These are phyloP conservation scores for Hycleus cichorii DNA, from an alignment of 1,140 invertebrate genomes.

Conservation along the genomic window DNA sequence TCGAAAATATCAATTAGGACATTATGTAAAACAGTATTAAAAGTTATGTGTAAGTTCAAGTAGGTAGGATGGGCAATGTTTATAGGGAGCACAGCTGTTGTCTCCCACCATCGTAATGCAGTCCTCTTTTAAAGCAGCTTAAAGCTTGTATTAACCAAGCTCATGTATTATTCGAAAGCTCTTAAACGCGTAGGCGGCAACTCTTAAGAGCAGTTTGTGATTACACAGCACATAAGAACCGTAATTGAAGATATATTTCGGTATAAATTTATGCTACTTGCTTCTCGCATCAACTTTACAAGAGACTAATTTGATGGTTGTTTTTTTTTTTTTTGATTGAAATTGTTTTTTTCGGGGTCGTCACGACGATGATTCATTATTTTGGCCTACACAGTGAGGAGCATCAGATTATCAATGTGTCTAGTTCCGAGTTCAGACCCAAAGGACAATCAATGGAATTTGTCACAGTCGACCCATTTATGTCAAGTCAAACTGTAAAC, in stretches of 20 bases:
- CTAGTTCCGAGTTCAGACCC: too few species aligned
- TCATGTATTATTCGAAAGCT: slow-evolving; percentile 34
- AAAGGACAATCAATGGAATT: slow-evolving; percentile 4
- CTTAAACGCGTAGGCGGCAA: slow-evolving; percentile 30
- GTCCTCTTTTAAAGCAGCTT: slow-evolving; percentile 26
- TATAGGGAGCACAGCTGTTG: slow-evolving; percentile 24
- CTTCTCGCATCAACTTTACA: too few species aligned
- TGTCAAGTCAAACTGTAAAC: not conserved
- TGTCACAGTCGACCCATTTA: slow-evolving; percentile 17
- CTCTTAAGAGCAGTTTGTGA: slow-evolving; percentile 36
- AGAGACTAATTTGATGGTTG: too few species aligned
- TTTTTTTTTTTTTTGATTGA: too few species aligned
- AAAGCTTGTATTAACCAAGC: slow-evolving; percentile 29
- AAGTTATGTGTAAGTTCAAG: too few species aligned
- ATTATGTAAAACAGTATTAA: too few species aligned
- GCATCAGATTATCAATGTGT: too few species aligned
- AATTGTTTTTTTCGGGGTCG: too few species aligned
- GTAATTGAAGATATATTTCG: slow-evolving; percentile 32
- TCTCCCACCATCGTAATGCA: slow-evolving; percentile 25
- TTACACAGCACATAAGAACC: slow-evolving; percentile 31
- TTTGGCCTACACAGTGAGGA: too few species aligned
- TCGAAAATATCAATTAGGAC: too few species aligned
- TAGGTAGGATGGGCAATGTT: slow-evolving; percentile 10
- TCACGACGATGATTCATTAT: too few species aligned
- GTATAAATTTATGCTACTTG: not conserved